Base-by-base conservation (phyloP, 2,888 invertebrate species). In the Pelosia muscerda region DNA sequence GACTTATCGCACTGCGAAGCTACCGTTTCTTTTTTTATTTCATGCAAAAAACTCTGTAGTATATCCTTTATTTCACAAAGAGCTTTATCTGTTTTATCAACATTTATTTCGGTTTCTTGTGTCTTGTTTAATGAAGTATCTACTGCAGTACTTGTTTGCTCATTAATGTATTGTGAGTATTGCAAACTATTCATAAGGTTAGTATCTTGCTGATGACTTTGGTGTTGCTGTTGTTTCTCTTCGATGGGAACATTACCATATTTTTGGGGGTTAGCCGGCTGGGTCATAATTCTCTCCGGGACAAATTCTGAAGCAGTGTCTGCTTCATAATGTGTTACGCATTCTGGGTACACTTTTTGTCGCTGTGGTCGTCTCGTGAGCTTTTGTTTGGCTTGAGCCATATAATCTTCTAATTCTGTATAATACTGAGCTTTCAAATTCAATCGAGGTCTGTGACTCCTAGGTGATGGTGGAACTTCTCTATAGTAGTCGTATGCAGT, bases 31-130 rank as follows among this genome's bases (percentile, higher is more conserved):
- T 90, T 93, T 72, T 93, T 94, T 69, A 94, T 91, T 84, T 94
- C 93, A 57, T 88, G 85, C 61, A 94, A 78, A 72, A 94, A 94
- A 65, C 70, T 90, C 82, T 93, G 92, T 15, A 94, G 82, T 62
- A 94, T 91, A 66, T 92, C 88, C 83, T 94, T 94, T 63, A 94
- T 94, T 90, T 94, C 94, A 69, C 81, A 85, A n/a, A 94, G 79
- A 2, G 93, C 88, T 83, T 89, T 91, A 66, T 93, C 93, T 8
- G 93, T 92, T 85, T 90, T 92, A 58, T 92, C 90, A 42, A 69
- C 75, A 53, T 82, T 81, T 34, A 76, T 71, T 53, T 86, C 85
- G 0, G 84, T 85, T 58, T 88, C 86, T 73, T 88, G 87, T 10
- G 86, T 86, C 79, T 88, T 88, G 67, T 89, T 89, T n/a, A 87